phyloP scores from a whole-genome alignment of 53 echinoderm and acorn worm genomes.

The Echinometra lucunter region DNA sequence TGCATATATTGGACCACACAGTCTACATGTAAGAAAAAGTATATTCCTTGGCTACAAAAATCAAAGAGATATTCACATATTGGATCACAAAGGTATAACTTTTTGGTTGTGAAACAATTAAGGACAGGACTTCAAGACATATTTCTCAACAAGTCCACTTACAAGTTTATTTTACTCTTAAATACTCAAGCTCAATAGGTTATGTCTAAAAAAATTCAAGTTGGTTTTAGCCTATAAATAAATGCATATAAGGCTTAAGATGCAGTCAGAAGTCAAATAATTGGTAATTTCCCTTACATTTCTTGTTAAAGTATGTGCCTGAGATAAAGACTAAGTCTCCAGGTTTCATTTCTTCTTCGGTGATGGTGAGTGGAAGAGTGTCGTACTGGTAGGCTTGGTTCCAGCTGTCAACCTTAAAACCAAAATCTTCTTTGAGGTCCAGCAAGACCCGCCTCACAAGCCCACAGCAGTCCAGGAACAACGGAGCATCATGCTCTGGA shows the following conservation, averaged over 20 bases:
- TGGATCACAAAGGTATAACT: too few relatives aligned
- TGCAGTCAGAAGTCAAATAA: not conserved
- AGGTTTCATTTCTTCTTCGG: constrained; percentile 87
- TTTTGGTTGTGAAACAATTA: too few relatives aligned
- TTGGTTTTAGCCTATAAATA: not conserved
- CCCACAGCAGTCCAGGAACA: constrained; percentile 96
- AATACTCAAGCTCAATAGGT: not conserved
- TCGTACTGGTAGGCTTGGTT: constrained; percentile 99
- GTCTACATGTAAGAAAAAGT: not conserved
- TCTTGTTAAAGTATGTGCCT: constrained; percentile 84
- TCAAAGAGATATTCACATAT: too few relatives aligned
- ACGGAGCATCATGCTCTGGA: constrained; percentile 86
- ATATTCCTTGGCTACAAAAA: not conserved
- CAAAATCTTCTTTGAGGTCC: constrained; percentile 94
- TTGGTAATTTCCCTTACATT: constrained; percentile 73
- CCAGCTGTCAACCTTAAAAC: constrained; percentile 89
- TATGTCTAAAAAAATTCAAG: not conserved
- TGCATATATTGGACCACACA: not conserved
- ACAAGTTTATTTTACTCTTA: not conserved
- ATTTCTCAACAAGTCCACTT: not conserved
- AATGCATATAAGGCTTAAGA: not conserved
- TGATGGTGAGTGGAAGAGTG: constrained; percentile 83
- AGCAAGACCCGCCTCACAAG: constrained; percentile 82
- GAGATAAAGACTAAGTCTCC: constrained; percentile 97
- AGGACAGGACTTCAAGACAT: not conserved